These are phyloP conservation scores for Stegodyphus dumicola DNA, from an alignment of 1,140 invertebrate species.

Conservation along the genomic window DNA sequence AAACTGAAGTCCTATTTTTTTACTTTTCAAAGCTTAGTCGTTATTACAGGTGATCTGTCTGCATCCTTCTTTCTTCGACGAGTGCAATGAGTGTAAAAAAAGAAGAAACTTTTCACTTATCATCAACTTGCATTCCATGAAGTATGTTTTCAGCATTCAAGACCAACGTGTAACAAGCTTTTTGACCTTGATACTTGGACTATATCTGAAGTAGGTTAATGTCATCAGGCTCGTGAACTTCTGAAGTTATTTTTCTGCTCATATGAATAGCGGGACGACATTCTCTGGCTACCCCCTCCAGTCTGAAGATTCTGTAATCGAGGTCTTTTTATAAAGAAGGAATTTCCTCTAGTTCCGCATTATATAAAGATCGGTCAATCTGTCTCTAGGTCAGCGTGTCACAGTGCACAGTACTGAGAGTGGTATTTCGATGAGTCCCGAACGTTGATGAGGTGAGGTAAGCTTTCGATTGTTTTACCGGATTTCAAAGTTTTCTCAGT, in stretches of 20 bases:
- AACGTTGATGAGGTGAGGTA: not conserved
- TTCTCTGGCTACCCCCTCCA: not conserved
- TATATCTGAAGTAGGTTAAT: constrained; percentile 39
- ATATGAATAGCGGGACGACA: not conserved
- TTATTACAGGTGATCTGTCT: no score
- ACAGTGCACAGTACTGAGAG: not conserved
- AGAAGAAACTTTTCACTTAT: no score
- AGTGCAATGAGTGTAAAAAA: no score
- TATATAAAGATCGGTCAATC: constrained; percentile 51
- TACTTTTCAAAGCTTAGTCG: no score
- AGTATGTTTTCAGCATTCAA: no score
- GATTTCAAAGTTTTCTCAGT: not conserved
- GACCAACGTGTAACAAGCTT: no score
- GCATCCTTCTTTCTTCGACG: no score
- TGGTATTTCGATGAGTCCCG: constrained; percentile 6
- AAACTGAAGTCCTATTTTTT: no score
- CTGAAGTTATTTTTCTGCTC: not conserved
- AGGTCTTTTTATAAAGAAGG: not conserved
- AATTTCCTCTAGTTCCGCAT: constrained; percentile 31
- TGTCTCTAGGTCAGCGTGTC: constrained; percentile 43
- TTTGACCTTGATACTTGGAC: constrained; percentile 45
- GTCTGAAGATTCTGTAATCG: not conserved
- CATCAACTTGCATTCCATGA: no score
- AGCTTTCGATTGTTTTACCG: not conserved
- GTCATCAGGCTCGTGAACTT: constrained; percentile 14